Base-by-base conservation (phyloP, 1,140 invertebrate species). In the Leptinotarsa lineolata region DNA sequence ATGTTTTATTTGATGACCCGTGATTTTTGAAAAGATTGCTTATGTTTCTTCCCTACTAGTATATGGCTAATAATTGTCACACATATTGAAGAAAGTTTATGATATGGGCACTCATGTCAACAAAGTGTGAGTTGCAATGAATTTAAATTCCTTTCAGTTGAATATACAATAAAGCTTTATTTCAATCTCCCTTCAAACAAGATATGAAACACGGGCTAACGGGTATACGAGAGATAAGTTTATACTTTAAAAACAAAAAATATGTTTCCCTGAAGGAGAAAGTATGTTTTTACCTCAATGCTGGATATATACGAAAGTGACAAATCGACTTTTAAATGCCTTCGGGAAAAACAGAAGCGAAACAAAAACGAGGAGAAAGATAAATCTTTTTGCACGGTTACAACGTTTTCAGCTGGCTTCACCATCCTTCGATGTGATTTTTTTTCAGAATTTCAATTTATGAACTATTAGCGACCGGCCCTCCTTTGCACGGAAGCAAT, bases 241-340 rank as follows among this genome's bases (percentile, higher is more conserved):
- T 54, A 54, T 54, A n/a, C 48, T 54, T 16, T 18, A 54, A 54
- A 54, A 54, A 54, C 48, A 54, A 54, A 15, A 54, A 54, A 54
- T n/a, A 54, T 54, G 48, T 54, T 13, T 54, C 48, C n/a, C 48
- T 54, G 48, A 39, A 59, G 30, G 30, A 64, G 30, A 66, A 66
- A 44, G 64, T 44, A 39, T 30, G 15, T 66, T 66, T 66, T 66
- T 66, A 66, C 64, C 30, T 44, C 11, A 18, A 18, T 44, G 22
- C 22, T 66, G 64, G 39, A 66, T 66, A 30, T 66, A 30, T 8
- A 13, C 64, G 22, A 66, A 66, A 66, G 64, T 66, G 64, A 66
- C 64, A 66, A 66, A 66, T 66, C 64, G 64, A 66, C 64, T 66
- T 66, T 66, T 66, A 66, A 66, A 66, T 66, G 64, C 64, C 64